Base-by-base conservation (phyloP, 2,113 vertebrate genomes). In the Peromyscus maniculatus region DNA sequence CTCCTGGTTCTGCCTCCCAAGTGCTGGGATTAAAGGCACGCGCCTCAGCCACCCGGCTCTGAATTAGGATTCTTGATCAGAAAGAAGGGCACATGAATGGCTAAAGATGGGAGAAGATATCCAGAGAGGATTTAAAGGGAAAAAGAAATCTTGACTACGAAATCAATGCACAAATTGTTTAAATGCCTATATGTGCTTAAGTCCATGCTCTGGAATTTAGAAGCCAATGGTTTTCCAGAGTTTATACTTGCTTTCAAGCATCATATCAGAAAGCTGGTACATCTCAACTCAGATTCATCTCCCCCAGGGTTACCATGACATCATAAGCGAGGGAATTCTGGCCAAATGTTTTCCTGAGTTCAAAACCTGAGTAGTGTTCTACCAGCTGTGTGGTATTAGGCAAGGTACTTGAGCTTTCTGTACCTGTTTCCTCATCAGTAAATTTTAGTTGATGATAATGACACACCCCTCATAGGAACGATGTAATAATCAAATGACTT, bases 401-500 rank as follows among this genome's bases (percentile, higher is more conserved):
- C 69, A 89, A 93, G 57, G 88, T 75, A 15, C 66, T 46, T 88
- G 49, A 93, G 66, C 22, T 86, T 83, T 95, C 67, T 22, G 16
- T 6, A 3, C 80, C 43, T 89, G 13, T 78, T 91, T 97, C 43
- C 86, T 91, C 92, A 82, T 43, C 52, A 94, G 77, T 80, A 71
- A 94, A 74, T 72, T 96, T 92, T 71, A 59, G 79, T 64, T 75
- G 72, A 67, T 83, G 94, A 59, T 71, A 55, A 93, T 87, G 22
- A 59, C 22, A 39, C 36, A 74, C 52, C 33, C 84, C 64, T 95
- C 1, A 0, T 0, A 93, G 55, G 86, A 87, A 39, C 46, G 64
- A 62, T 16, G 5, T 43, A 91, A 96, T 52, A 21, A 86, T 91
- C 79, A 94, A 92, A 69, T 94, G 75, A 64, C 87, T 97, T 86